Percentiles rank a stretch among this genome's conserved stretches.
phyloP scores from a whole-genome alignment of 2,113 vertebrate genomes.

The Phrynocephalus versicolor region DNA sequence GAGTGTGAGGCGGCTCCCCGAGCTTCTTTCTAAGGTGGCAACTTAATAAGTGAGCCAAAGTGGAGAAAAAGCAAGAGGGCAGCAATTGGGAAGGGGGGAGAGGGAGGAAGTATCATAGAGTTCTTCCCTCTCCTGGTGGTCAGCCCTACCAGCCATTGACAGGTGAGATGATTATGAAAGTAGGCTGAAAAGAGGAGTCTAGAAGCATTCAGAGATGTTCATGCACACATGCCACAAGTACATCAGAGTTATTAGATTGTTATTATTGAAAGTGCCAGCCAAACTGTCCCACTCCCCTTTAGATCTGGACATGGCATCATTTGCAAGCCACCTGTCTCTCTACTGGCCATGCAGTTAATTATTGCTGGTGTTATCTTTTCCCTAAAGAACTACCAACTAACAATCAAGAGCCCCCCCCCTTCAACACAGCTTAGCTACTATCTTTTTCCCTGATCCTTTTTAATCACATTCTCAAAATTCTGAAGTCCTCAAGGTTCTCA shows the following conservation, averaged over 20 bases:
- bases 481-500: neutral
- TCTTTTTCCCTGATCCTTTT: neutral
- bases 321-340: neutral
- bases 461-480: neutral
- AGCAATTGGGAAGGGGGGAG: no score
- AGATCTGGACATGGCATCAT: no score
- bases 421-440: neutral
- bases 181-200: neutral
- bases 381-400: neutral
- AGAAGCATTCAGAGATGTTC: no score
- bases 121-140: neutral
- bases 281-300: neutral
- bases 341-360: neutral
- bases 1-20: no score
- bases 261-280: neutral
- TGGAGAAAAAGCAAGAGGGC: no score
- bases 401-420: neutral
- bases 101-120: no score
- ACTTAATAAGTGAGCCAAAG: no score
- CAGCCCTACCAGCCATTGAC: neutral
- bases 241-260: neutral
- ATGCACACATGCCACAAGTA: no score
- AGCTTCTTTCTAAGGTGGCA: no score
- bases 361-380: neutral
- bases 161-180: neutral